phyloP scores from a whole-genome alignment of 2,888 invertebrate species.

The Heliconius ethilla region DNA sequence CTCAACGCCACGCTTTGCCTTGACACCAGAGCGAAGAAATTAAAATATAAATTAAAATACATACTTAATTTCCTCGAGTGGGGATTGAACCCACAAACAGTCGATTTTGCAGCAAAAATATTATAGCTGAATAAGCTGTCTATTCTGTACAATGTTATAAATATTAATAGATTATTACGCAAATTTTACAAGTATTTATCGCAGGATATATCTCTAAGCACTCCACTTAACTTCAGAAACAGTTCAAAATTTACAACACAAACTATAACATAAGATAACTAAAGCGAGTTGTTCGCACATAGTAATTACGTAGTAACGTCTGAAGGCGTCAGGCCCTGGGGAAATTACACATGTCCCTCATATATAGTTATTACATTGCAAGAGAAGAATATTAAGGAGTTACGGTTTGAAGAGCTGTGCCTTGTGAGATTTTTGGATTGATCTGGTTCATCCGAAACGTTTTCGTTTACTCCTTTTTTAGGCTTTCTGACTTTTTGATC shows the following conservation, averaged over 20 bases:
- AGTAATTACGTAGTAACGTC: slow-evolving; percentile 46
- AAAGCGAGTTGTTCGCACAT: slow-evolving; percentile 35
- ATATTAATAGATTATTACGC: background rate
- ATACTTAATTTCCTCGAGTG: too few species aligned
- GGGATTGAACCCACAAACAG: too few species aligned
- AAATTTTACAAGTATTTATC: background rate
- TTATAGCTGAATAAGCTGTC: too few species aligned
- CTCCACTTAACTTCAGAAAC: slow-evolving; percentile 3
- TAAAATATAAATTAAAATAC: too few species aligned
- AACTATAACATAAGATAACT: slow-evolving; percentile 18
- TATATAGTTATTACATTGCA: slow-evolving; percentile 55
- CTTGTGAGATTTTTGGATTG: background rate
- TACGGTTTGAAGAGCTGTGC: background rate
- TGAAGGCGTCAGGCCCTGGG: slow-evolving; percentile 45
- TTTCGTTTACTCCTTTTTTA: too few species aligned
- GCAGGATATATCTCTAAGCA: background rate
- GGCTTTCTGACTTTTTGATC: too few species aligned
- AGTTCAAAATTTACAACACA: slow-evolving; percentile 19
- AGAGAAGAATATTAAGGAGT: slow-evolving; percentile 43
- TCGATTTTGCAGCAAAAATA: too few species aligned
- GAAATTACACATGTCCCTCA: slow-evolving; percentile 51
- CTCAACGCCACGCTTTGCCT: too few species aligned
- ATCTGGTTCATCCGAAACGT: background rate
- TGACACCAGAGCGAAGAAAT: too few species aligned
- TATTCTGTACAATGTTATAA: background rate